Evolutionary conservation across 2,888 invertebrate genomes (phyloP), one percentile per base, ranked within the genome.

Genomic region (Bimastos eiseni): DNA sequence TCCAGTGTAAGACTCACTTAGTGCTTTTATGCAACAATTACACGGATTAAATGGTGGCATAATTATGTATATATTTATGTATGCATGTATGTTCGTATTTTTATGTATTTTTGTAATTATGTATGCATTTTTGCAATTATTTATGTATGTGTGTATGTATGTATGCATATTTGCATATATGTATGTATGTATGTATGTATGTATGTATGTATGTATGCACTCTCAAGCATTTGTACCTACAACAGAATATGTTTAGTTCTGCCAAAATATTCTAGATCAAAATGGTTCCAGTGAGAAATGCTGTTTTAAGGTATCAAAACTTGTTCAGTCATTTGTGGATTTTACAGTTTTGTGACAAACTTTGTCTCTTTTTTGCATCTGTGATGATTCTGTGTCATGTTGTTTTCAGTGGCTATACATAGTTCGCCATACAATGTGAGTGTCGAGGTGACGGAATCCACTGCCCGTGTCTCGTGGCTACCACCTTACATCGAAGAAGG

Each of bases 1-100:
- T 95, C 89, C 94, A 94, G 93, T 93, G 94, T 94, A 92, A 91
- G 92, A 90, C 33, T 36, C 21, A 1, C 37, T 86, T 86, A 3
- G 37, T 34, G 6, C 21, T 30, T 86, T 86, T 15, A 15, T 36
- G 36, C 8, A 84, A 1, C 15, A 84, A n/a, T 41, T 41, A 41
- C 17, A 34, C 6, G 0, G 36, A 19, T 88, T 88, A n/a, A 34
- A 38, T 13, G 19, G 3, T 83, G 38, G 89, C n/a, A 41, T 89
- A 41, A 41, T 41, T 49, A 21, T 49, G 49, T 49, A 49, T 41
- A 17, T 41, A 41, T 41, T 1, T 41, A 41, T 41, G 5, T 41
- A 41, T 41, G 41, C 17, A 41, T 41, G 15, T 41, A 17, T 41
- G 13, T 38, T 5, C 24, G 21, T 21, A 21, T 49, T 1, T 49